Evolutionary conservation across 2,797 vertebrate genomes (phyloP), one percentile per base, ranked within the genome.

Genomic region (Dryobates pubescens): DNA sequence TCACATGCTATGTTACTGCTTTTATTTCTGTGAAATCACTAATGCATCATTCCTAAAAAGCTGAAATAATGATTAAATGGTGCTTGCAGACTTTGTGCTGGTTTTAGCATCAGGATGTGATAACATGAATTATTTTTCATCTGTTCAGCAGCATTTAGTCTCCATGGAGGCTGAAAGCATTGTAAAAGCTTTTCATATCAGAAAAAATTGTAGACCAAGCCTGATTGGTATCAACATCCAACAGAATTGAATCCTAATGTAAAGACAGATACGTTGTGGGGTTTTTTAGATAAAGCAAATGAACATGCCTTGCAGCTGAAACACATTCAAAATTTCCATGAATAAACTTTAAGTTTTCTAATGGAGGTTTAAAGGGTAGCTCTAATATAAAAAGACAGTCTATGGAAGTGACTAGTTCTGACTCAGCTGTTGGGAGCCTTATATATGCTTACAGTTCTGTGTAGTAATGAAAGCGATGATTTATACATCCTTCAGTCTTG

Each of bases 111-210:
- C 62, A 41, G 82, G 75, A 74, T 89, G 16, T 17, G 72, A 92
- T 94, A 82, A 72, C 3, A 0, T 93, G 94, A 94, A 61, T 94
- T 96, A 63, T 90, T 96, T 96, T 96, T 94, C 95, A 85, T 87
- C 45, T 85, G 69, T 92, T 95, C 92, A 95, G 94, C 92, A 95
- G 57, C 70, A 82, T 78, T 90, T 71, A 73, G 88, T 41, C 91
- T 92, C 85, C 7, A 0, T 72, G 58, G 47, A 85, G 69, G 75
- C 93, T 90, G 69, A 77, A 47, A 85, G 82, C 86, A 24, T 23
- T 81, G 29, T 76, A 62, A 94, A 90, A 95, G 93, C 68, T 93
- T 92, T 92, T 78, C 38, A 6, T 77, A 56, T 71, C 83, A 61
- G 75, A 41, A 93, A 77, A 82, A 80, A 47, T 41, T 53, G 53